Evolutionary conservation across 1,140 invertebrate genomes (phyloP), one percentile per base, ranked within the genome.

Genomic region (Drosophila pectinifera): DNA sequence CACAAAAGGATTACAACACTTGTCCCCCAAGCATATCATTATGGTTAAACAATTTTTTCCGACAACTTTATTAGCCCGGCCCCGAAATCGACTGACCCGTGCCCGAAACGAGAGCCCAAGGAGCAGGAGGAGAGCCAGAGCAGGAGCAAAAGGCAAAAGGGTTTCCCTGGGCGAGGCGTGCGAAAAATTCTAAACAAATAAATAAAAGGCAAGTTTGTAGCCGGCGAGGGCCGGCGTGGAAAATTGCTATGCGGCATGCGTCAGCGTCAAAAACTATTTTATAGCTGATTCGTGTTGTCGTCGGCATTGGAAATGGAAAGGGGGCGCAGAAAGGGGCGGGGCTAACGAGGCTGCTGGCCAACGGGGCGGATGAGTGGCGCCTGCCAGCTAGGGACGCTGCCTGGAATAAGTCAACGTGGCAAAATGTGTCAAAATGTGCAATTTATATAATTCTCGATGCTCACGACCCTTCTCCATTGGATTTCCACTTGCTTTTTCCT

Each of bases 341-440:
- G 64, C 57, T 74, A 82, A 82, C 82, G 63, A 83, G 82, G 73
- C 79, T 77, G 67, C 73, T 59, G 65, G 46, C 57, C 49, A 55
- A 55, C 42, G 6, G 34, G 41, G 46, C 43, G 65, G 42, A 45
- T 57, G 75, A 72, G 49, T 42, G 49, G 18, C 20, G 39, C 43
- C 6, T 5, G 36, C 24, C 0, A 13, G 24, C 24, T 48, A 8
- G 42, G 53, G n/a, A 31, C 34, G 34, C 31, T 39, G 49, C 67
- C 69, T 53, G 49, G 68, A 89, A 88, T 90, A 90, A 88, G 84
- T 89, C 84, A 89, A 90, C 84, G 80, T 82, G 67, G 80, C 84
- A 89, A 82, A 89, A 89, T 89, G 85, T 89, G 85, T 89, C 84
- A 90, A 89, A 89, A 89, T 90, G 85, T 63, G 73, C 84, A 80